Base-by-base conservation (phyloP, 2,113 vertebrate genomes). In the Corvus hawaiiensis region DNA sequence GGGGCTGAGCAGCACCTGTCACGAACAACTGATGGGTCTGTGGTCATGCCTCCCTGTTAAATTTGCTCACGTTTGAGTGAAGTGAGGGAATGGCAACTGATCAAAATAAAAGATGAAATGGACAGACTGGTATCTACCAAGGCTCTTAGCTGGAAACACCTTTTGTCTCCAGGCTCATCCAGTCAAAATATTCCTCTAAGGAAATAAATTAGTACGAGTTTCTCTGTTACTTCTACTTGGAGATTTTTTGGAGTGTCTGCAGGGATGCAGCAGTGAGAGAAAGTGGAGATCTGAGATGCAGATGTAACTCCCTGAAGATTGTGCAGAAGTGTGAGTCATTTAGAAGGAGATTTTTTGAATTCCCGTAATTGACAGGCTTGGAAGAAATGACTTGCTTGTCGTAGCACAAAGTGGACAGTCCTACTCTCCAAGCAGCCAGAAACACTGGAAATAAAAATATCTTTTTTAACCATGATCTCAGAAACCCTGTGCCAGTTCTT, bases 101-200 rank as follows among this genome's bases (percentile, higher is more conserved):
- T 54, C 21, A 71, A 9, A 85, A 49, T 30, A 58, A 64, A 86
- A 82, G 23, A 2, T 35, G 33, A 72, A 63, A 37, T 54, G 7
- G 59, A 13, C 28, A 63, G 32, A 9, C 3, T 32, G 24, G 4
- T 67, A 26, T n/a, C 26, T 82, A 6, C 17, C 7, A 43, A 26
- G 5, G 67, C 55, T 71, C 33, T 63, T 78, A 67, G 7, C 26
- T 75, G 43, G 4, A 1, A 1, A 1, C 7, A 26, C 2, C 3
- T 54, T 74, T 69, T 54, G 8, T 63, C 9, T 8, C 5, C 14
- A 55, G 46, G 39, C 30, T 87, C 17, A 43, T 35, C 7, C 11
- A 55, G 58, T 75, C 55, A 55, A 84, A 87, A 28, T 55, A 69
- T 52, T 68, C 13, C 44, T 26, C 3, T 33, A 77, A 49, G 28